phyloP scores from a whole-genome alignment of 1,140 invertebrate species.

The Olivierus martensii region DNA sequence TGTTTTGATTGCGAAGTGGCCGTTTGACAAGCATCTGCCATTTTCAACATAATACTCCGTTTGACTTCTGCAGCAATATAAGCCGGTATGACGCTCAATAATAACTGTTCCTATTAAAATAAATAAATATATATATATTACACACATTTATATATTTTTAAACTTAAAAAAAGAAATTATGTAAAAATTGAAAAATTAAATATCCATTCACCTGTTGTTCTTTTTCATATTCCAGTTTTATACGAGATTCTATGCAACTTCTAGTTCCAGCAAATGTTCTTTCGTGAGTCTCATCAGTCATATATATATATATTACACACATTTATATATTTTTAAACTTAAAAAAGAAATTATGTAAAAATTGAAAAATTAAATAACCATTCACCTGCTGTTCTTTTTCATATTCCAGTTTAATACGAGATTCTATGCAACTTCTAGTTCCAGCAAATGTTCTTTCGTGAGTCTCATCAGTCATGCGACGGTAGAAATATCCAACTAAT shows the following conservation, averaged over 20 bases:
- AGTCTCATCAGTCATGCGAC: conserved; percentile 65
- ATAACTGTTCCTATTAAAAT: conserved; percentile 59
- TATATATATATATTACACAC: conserved; percentile 21
- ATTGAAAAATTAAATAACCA: background rate
- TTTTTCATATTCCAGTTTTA: conserved; percentile 80
- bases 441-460: conserved; percentile 73
- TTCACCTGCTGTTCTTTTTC: conserved; percentile 59
- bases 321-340: background rate
- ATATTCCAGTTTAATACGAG: conserved; percentile 78
- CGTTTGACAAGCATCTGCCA: conserved; percentile 65
- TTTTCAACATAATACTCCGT: conserved; percentile 81
- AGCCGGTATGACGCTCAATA: conserved; percentile 83
- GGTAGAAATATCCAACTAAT: conserved; percentile 68
- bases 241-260: conserved; percentile 77
- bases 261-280: conserved; percentile 74
- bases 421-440: conserved; percentile 77
- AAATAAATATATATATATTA: conserved; percentile 14
- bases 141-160: background rate
- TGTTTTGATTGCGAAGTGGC: conserved; percentile 36
- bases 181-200: conserved; percentile 5
- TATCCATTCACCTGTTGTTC: conserved; percentile 44
- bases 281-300: conserved; percentile 67
- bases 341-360: background rate
- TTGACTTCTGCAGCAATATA: conserved; percentile 86
- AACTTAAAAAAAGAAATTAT: background rate